Base-by-base conservation (phyloP, 2,888 invertebrate species). In the Nowickia ferox region DNA sequence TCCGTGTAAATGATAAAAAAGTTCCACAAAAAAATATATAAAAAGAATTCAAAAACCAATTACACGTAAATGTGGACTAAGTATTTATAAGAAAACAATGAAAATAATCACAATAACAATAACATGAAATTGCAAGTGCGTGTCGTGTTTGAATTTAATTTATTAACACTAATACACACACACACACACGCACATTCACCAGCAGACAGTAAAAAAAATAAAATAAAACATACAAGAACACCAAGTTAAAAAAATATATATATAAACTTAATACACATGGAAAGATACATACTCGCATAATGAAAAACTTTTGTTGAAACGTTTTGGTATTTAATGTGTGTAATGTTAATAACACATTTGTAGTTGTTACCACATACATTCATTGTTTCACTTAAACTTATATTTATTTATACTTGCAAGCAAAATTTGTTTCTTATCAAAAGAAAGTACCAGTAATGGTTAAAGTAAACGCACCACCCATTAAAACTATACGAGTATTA, bases 91-190 rank as follows among this genome's bases (percentile, higher is more conserved):
- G 72, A 81, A 84, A 87, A 77, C 80, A 80, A 84, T 85, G 83
- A 87, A 81, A 85, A 85, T 84, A 87, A 85, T 84, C 82, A 61
- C 79, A 85, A 82, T 76, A 79, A 79, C 71, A 79, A 30, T 30
- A 30, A 86, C 86, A 66, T 78, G 75, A 69, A 79, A 84, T 77
- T 55, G 77, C 85, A 84, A 87, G 85, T 87, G 85, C 87, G 87
- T 91, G 88, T 90, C 91, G 88, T 91, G 90, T 90, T 90, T 91
- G 91, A 90, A 89, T 91, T 91, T 90, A 91, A 91, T 91, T 90
- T 91, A 85, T 82, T 89, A 69, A 74, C 40, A 48, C 66, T 77
- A 19, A 76, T 63, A 63, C 40, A 71, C 8, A 48, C n/a, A 30
- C 55, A 63, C 44, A 53, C 57, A 61, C 40, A 68, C n/a, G n/a